Conservation (phyloP, 2,888 invertebrate species). For the Scaptomyza cyrtandrae region DNA sequence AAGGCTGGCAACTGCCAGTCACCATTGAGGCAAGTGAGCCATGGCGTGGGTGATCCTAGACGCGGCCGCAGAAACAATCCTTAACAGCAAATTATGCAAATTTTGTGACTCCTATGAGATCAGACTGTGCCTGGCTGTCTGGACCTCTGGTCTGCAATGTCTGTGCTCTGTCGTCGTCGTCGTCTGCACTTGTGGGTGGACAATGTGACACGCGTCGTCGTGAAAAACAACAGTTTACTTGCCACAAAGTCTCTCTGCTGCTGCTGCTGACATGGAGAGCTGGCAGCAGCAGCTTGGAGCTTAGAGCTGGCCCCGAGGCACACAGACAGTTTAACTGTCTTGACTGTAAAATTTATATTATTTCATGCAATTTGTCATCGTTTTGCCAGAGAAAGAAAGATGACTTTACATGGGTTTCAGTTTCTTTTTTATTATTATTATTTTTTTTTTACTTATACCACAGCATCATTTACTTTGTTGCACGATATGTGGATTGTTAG, state of each 20-base stretch:
- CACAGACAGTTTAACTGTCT: constrained; percentile 81
- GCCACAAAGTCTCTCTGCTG: constrained; percentile 57
- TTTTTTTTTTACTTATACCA: constrained; percentile 7
- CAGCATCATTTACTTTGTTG: constrained; percentile 66
- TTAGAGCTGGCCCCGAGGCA: constrained; percentile 31
- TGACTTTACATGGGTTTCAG: constrained; percentile 67
- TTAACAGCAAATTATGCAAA: constrained; percentile 73
- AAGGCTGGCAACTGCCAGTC: constrained; percentile 40
- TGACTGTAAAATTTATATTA: constrained; percentile 80
- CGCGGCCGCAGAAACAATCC: constrained; percentile 49
- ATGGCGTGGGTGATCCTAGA: constrained; percentile 67
- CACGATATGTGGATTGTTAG: constrained; percentile 43
- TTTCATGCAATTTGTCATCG: constrained; percentile 81
- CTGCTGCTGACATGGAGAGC: not conserved
- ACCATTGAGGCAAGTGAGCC: constrained; percentile 35
- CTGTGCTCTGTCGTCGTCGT: constrained; percentile 52
- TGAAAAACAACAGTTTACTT: constrained; percentile 80
- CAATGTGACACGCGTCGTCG: constrained; percentile 81
- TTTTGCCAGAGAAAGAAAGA: constrained; percentile 75
- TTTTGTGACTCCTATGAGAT: constrained; percentile 58
- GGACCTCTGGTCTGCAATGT: constrained; percentile 30
- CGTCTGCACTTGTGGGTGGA: constrained; percentile 77
- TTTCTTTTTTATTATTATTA: not conserved
- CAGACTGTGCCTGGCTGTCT: constrained; percentile 39
- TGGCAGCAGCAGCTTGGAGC: constrained; percentile 11